phyloP scores from a whole-genome alignment of 2,797 vertebrate genomes.

The Pantherophis vulpinus region DNA sequence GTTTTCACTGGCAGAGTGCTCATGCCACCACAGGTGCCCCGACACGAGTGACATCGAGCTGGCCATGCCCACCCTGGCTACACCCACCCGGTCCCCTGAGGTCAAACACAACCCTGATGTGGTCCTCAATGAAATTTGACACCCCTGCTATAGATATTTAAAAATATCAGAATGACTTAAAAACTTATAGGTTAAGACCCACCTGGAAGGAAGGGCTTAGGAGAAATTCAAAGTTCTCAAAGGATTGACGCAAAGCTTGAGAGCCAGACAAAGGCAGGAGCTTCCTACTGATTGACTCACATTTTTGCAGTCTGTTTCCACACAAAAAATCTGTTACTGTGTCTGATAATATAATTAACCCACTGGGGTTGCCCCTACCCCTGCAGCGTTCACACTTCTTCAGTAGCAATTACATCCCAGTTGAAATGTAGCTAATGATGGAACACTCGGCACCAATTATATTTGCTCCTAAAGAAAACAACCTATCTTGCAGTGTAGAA shows the following conservation, averaged over 20 bases:
- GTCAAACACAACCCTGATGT: no score
- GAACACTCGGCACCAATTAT: conserved; percentile 16
- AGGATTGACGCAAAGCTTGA: not conserved
- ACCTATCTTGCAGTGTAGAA: conserved; percentile 23
- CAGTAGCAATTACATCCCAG: conserved; percentile 23
- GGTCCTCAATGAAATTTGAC: not conserved
- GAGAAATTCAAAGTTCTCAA: not conserved
- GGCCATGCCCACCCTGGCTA: no score
- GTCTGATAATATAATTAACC: conserved; percentile 24
- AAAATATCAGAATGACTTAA: not conserved
- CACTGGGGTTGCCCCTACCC: conserved; percentile 21
- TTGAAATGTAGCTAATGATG: conserved; percentile 30
- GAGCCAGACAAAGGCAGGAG: not conserved
- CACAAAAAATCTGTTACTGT: not conserved
- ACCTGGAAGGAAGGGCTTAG: no score
- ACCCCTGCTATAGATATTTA: not conserved
- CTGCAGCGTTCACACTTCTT: conserved; percentile 7
- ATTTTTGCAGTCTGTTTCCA: conserved; percentile 4
- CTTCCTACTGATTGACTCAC: conserved; percentile 1
- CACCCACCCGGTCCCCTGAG: no score
- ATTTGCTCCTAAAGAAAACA: conserved; percentile 13
- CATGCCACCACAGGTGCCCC: no score
- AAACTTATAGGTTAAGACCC: not conserved
- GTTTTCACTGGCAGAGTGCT: no score
- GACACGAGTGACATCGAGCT: no score